Evolutionary conservation across 2,888 invertebrate genomes (phyloP).

Genomic region (Drosophila borealis): DNA sequence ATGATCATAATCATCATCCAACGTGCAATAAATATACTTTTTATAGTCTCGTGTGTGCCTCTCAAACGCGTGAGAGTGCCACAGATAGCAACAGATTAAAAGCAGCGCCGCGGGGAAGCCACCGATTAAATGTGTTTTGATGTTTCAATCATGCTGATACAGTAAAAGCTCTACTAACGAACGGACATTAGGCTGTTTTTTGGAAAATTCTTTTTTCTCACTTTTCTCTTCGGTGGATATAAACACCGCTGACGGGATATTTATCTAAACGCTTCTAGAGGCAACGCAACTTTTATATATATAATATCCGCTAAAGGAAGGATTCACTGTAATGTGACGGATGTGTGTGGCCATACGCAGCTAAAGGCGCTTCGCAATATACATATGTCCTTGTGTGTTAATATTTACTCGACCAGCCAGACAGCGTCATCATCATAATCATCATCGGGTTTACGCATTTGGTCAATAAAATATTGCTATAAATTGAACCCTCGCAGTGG

Average conservation of each 20-base stretch:
- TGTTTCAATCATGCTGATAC: slow-evolving; percentile 53
- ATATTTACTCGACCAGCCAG: slow-evolving; percentile 42
- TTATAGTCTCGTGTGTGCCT: slow-evolving; percentile 37
- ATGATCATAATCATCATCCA: slow-evolving; percentile 39
- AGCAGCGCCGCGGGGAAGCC: slow-evolving; percentile 32
- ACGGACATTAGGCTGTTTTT: not conserved
- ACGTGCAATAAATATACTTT: slow-evolving; percentile 60
- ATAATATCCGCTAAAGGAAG: not conserved
- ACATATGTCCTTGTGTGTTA: slow-evolving; percentile 65
- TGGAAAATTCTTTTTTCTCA: too few relatives aligned
- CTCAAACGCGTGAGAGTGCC: slow-evolving; percentile 12
- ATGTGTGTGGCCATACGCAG: slow-evolving; percentile 20
- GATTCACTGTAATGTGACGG: not conserved
- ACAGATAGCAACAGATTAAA: slow-evolving; percentile 28
- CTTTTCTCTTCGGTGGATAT: too few relatives aligned
- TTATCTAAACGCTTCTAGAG: too few relatives aligned
- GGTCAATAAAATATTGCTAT: slow-evolving; percentile 67
- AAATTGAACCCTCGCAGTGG: slow-evolving; percentile 40
- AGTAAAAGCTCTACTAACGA: not conserved
- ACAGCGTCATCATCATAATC: slow-evolving; percentile 33
- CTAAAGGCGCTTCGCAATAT: slow-evolving; percentile 9
- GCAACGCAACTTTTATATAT: too few relatives aligned
- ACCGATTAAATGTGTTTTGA: slow-evolving; percentile 56
- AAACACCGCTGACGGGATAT: too few relatives aligned
- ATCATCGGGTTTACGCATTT: slow-evolving; percentile 49